Percentiles rank a stretch among this genome's conserved stretches.
Conservation (phyloP, 2,113 vertebrate genomes). For the Phaethon lepturus region DNA sequence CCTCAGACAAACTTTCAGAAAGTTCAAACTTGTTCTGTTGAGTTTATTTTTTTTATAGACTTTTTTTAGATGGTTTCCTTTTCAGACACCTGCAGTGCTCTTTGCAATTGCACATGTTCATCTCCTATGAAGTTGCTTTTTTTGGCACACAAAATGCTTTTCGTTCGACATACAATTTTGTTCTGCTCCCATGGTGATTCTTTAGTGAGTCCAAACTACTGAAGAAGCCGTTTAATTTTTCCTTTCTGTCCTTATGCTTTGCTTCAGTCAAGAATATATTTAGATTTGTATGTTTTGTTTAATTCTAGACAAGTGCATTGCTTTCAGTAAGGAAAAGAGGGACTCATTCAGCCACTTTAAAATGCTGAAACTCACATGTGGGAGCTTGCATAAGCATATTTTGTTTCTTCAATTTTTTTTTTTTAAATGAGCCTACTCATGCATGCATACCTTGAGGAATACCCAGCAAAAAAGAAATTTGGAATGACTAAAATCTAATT, state of each 20-base stretch:
- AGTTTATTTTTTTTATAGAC: conserved; percentile 40
- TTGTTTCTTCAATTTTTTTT: not conserved
- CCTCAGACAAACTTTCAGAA: conserved; percentile 30
- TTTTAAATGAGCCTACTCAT: not conserved
- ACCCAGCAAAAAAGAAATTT: not conserved
- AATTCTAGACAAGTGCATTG: conserved; percentile 2
- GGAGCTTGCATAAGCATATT: not conserved
- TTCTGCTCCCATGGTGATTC: conserved; percentile 43
- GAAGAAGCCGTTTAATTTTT: conserved; percentile 35
- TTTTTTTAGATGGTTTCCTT: conserved; percentile 65
- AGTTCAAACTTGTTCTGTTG: not conserved
- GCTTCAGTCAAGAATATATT: conserved; percentile 1
- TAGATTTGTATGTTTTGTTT: conserved; percentile 18
- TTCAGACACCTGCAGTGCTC: conserved; percentile 67
- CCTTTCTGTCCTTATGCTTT: conserved; percentile 11
- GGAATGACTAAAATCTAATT: not conserved
- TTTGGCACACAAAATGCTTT: conserved; percentile 58
- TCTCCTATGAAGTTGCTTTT: conserved; percentile 62
- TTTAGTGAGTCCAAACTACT: conserved; percentile 47
- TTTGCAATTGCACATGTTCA: conserved; percentile 63
- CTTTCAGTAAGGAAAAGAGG: not conserved
- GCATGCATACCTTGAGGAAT: not conserved
- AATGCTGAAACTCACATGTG: not conserved
- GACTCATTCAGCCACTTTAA: not conserved
- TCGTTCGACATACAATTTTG: not conserved